Evolutionary conservation across 2,113 vertebrate genomes (phyloP).

Genomic region (Panurus biarmicus): DNA sequence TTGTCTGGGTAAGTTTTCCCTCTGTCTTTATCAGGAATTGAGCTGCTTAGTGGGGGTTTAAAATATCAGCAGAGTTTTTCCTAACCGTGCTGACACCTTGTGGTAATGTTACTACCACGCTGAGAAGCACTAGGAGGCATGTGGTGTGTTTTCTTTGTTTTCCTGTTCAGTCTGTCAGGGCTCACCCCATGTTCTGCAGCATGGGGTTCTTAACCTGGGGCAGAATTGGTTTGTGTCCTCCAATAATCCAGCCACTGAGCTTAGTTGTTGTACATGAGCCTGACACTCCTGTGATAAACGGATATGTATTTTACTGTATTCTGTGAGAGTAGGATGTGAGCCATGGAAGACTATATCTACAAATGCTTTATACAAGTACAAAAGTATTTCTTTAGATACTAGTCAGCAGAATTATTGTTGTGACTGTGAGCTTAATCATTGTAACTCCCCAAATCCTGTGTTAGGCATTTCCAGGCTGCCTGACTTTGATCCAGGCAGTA

Average conservation of each 20-base stretch:
- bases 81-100: slow-evolving; percentile 56
- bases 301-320: background rate
- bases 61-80: background rate
- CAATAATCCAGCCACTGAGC: background rate
- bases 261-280: background rate
- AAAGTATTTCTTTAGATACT: background rate
- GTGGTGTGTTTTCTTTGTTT: background rate
- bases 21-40: background rate
- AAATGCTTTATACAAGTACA: background rate
- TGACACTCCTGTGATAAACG: background rate
- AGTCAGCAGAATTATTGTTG: background rate
- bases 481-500: background rate
- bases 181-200: background rate
- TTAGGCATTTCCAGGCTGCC: background rate
- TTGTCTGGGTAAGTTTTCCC: background rate
- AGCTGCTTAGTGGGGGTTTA: background rate
- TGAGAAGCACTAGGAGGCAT: background rate
- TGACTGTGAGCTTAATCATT: background rate
- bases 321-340: background rate
- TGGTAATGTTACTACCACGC: slow-evolving; percentile 1
- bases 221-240: background rate
- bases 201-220: background rate
- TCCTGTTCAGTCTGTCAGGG: background rate
- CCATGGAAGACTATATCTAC: background rate
- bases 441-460: background rate